Base-by-base conservation (phyloP, 2,113 vertebrate species). In the Pheucticus melanocephalus region DNA sequence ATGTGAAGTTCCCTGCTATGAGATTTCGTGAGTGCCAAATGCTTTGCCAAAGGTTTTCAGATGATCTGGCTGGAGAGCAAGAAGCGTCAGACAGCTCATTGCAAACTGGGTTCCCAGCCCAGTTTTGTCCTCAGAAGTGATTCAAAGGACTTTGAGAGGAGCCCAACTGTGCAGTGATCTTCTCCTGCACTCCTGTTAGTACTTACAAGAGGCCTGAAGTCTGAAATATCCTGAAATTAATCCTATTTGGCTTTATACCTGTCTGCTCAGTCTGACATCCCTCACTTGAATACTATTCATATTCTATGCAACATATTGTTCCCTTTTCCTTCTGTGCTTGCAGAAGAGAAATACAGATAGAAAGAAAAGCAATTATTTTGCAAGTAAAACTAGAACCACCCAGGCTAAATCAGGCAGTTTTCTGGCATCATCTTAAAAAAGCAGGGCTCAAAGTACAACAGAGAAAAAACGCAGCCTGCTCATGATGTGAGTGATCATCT, bases 1-100 rank as follows among this genome's bases (percentile, higher is more conserved):
- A 96, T 54, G 78, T 61, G 87, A 69, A 17, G 88, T 90, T 63
- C 72, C 91, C 93, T 77, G 94, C 78, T 63, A 89, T 15, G 89
- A 95, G 90, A 57, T 82, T 80, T 13, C 10, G 7, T 2, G 63
- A 95, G 82, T 73, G 85, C 92, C 93, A 96, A 95, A 61, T 2
- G 70, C 90, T 63, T 59, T 92, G 94, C 96, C 95, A 96, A 85
- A 80, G 75, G 64, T 70, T 95, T 90, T 91, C 95, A 90, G 82
- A 39, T 90, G 92, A 91, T 95, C 95, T 96, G 93, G 93, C 90
- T 93, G 93, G 50, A 96, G 94, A 93, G 90, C 87, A 83, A 88
- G 93, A 92, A 94, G 90, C 16, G 79, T 88, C 94, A 95, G 93
- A 97, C 94, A 4, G 63, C 75, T 93, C 93, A 35, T 10, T 44